Conservation (phyloP, 1,140 invertebrate species). For the Armadillidium nasatum region DNA sequence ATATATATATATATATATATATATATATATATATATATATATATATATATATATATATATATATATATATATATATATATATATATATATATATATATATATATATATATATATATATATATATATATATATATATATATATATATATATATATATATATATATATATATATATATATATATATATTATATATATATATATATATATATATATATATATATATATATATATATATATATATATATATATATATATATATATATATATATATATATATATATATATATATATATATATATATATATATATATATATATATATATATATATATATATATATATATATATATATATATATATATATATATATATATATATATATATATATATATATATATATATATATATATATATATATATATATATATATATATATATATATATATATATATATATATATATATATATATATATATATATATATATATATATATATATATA, state of each 20-base stretch:
- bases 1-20: background rate
- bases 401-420: constrained; percentile 4
- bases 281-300: too few relatives aligned
- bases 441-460: constrained; percentile 23
- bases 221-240: constrained; percentile 3
- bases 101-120: constrained; percentile 19
- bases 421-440: constrained; percentile 11
- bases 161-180: background rate
- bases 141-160: constrained; percentile 19
- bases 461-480: constrained; percentile 24
- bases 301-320: too few relatives aligned
- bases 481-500: constrained; percentile 23
- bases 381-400: constrained; percentile 13
- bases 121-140: constrained; percentile 19
- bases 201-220: constrained; percentile 11
- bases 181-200: too few relatives aligned
- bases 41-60: constrained; percentile 1
- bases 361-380: background rate
- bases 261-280: too few relatives aligned
- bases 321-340: constrained; percentile 11
- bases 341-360: constrained; percentile 12
- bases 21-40: constrained; percentile 3
- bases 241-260: background rate
- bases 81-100: constrained; percentile 21
- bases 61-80: constrained; percentile 17